These are phyloP conservation scores for Silurus lanzhouensis DNA, from an alignment of 2,797 vertebrate genomes.

Conservation along the genomic window DNA sequence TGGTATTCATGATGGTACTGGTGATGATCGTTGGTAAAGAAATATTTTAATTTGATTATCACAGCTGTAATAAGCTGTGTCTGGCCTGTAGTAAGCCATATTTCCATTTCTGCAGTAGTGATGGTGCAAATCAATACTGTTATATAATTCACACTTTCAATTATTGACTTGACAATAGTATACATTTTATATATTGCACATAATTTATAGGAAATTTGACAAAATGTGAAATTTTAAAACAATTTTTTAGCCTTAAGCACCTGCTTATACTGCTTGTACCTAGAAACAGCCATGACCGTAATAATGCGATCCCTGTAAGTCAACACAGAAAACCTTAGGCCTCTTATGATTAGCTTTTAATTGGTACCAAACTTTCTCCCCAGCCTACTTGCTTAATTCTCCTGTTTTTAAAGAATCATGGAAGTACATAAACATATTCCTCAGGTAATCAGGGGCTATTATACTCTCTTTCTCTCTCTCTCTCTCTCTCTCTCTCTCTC, in stretches of 20 bases:
- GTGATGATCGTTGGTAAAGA: neutral
- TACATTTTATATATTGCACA: neutral
- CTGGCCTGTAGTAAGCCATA: neutral
- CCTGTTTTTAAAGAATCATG: constrained; percentile 24
- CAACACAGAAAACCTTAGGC: neutral
- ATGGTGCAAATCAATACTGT: neutral
- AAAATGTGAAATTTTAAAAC: neutral
- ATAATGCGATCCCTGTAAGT: neutral
- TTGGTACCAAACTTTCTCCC: constrained; percentile 2
- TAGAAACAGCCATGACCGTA: neutral
- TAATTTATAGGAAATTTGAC: neutral
- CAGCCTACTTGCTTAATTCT: constrained; percentile 28
- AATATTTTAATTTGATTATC: neutral
- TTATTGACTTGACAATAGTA: neutral
- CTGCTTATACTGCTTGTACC: neutral
- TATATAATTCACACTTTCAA: neutral
- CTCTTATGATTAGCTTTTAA: constrained; percentile 19
- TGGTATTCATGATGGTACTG: neutral
- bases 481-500: neutral
- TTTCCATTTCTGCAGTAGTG: neutral
- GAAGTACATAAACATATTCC: constrained; percentile 29
- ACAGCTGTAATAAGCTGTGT: neutral
- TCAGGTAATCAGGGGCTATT: constrained; percentile 12
- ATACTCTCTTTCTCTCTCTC: neutral
- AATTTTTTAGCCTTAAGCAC: neutral